Base-by-base conservation (phyloP, 2,797 vertebrate genomes). In the Parauchenoglanis punctatus region DNA sequence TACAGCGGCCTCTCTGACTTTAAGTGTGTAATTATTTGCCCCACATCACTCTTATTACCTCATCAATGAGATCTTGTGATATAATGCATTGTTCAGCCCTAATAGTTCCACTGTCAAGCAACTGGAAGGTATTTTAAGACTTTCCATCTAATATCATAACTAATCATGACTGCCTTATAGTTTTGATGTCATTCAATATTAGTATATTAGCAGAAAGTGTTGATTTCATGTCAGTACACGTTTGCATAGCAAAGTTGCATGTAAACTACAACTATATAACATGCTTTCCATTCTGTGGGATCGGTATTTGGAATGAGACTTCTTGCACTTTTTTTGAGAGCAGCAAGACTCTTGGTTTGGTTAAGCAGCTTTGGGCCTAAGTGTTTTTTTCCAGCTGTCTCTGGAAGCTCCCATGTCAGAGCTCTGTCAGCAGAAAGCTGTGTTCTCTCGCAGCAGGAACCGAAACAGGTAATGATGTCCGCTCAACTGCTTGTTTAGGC, bases 381-480 rank as follows among this genome's bases (percentile, higher is more conserved):
- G 18, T 13, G 68, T 63, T 86, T 83, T 87, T 90, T 89, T 83
- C 75, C 83, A 88, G 85, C 85, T 67, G 70, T 89, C 82, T 59
- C 52, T 49, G 65, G 77, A 83, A 61, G 81, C 31, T 65, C 46
- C 65, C n/a, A 8, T 63, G 7, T 46, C 76, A 18, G 52, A 54
- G 76, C 18, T 56, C 67, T 87, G 88, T 88, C 90, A 89, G 83
- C 83, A 87, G 70, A 86, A 77, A 72, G 44, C 63, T 83, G 28
- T 54, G n/a, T 65, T 52, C 28, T 54, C 25, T 52, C 56, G 46
- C 76, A 67, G 81, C 46, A 40, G 75, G 15, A 49, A 25, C 75
- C 65, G 31, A 61, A 58, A 78, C 13, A 56, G 31, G 20, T 23
- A 52, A 52, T 40, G 59, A 58, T 1, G 17, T 56, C 85, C 87